Percentiles rank a stretch among this genome's conserved stretches.
These are phyloP conservation scores for Syrrhaptes paradoxus DNA, from an alignment of 2,113 vertebrate genomes.

Conservation along the genomic window DNA sequence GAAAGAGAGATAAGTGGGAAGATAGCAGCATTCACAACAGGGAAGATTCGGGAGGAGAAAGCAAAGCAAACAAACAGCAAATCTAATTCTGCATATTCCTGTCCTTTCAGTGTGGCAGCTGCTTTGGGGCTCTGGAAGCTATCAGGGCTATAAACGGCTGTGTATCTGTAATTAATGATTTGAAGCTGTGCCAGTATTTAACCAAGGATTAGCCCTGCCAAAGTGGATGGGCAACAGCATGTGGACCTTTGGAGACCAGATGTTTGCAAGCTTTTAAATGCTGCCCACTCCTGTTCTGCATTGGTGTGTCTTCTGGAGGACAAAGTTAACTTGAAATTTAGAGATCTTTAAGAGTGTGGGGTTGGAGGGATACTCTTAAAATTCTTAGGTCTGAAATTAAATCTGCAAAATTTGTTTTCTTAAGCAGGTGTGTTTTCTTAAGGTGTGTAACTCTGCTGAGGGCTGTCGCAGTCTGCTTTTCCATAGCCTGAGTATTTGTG, in stretches of 20 bases:
- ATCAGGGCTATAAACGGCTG: background rate
- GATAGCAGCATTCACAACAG: background rate
- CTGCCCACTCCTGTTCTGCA: rapidly evolving
- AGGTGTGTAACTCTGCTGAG: background rate
- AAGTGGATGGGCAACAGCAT: background rate
- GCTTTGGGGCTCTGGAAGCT: background rate
- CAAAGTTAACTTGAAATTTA: background rate
- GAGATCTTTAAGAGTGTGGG: background rate
- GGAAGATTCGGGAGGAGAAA: background rate
- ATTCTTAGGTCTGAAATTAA: background rate
- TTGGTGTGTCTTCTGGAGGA: background rate
- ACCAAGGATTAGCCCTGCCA: background rate
- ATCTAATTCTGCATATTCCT: background rate
- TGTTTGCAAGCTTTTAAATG: background rate
- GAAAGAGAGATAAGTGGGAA: background rate
- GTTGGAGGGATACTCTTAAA: background rate
- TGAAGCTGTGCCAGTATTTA: background rate
- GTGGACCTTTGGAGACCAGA: background rate
- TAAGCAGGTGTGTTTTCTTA: background rate
- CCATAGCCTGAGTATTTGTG: background rate
- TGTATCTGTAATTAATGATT: background rate
- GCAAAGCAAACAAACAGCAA: background rate
- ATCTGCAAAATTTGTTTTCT: background rate
- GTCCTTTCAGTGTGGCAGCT: background rate
- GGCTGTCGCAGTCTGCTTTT: background rate